Conservation (phyloP, 2,797 vertebrate species). For the Nannoperca obscura region DNA sequence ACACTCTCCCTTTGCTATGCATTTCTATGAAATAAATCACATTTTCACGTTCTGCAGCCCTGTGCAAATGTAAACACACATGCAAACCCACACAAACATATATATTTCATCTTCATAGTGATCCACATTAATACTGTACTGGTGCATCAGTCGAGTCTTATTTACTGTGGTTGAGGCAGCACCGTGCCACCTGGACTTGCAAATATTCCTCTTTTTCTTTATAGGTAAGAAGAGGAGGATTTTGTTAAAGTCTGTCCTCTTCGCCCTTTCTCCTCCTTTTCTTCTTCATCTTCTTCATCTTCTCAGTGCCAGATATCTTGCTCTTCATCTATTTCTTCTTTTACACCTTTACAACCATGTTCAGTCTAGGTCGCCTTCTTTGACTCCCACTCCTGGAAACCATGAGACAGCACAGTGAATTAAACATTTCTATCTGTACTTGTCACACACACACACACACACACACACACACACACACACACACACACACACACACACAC, state of each 20-base stretch:
- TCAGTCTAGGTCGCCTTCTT: conserved; percentile 90
- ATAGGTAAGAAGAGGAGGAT: conserved; percentile 7
- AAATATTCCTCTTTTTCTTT: conserved; percentile 37
- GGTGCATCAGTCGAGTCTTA: conserved; percentile 41
- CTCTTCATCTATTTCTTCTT: conserved; percentile 33
- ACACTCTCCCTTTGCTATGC: conserved; percentile 56
- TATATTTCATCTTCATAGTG: conserved; percentile 28
- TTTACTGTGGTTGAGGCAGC: conserved; percentile 58
- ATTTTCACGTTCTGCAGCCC: conserved; percentile 51
- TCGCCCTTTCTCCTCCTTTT: neutral
- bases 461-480: neutral
- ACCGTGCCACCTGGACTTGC: conserved; percentile 33
- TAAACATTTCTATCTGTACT: conserved; percentile 9
- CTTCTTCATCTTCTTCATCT: conserved; percentile 20
- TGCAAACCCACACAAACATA: conserved; percentile 53
- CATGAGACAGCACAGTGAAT: conserved; percentile 51
- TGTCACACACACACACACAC: neutral
- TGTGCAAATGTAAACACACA: conserved; percentile 68
- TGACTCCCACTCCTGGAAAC: conserved; percentile 96
- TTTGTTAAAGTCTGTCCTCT: conserved; percentile 7
- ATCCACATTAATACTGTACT: conserved; percentile 58
- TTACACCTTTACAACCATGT: conserved; percentile 4
- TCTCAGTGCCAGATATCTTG: conserved; percentile 34
- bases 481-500: neutral
- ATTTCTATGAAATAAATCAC: conserved; percentile 46